phyloP scores from a whole-genome alignment of 2,113 vertebrate species.

The Daphoenositta chrysoptera region DNA sequence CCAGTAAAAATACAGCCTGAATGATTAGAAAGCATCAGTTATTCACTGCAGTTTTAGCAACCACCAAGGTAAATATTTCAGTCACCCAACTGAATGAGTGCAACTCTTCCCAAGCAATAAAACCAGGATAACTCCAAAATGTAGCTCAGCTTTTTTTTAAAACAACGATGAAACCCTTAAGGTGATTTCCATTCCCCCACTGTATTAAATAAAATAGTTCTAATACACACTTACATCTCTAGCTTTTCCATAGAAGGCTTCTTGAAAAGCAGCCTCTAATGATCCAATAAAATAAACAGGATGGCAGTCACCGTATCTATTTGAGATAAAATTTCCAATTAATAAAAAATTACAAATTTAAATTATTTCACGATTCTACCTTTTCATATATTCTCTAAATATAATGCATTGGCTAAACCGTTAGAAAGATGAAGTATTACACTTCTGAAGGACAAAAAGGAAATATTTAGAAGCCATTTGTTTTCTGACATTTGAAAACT shows the following conservation, averaged over 20 bases:
- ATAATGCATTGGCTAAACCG: neutral
- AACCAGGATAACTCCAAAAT: neutral
- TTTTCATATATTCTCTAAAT: neutral
- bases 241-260: constrained; percentile 98
- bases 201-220: neutral
- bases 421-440: neutral
- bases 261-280: constrained; percentile 98
- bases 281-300: constrained; percentile 98
- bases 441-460: neutral
- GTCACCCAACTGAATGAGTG: neutral
- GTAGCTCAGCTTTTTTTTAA: neutral
- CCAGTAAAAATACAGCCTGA: neutral
- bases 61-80: neutral
- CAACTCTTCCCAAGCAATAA: neutral
- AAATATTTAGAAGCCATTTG: neutral
- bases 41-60: neutral
- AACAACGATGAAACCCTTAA: neutral
- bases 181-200: neutral
- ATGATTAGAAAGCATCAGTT: neutral
- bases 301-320: constrained; percentile 96
- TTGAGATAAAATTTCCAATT: constrained; percentile 41
- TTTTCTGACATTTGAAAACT: neutral
- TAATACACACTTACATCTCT: constrained; percentile 90
- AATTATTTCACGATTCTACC: neutral
- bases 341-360: neutral